Evolutionary conservation across 2,888 invertebrate genomes (phyloP).

Genomic region (Cheilosia grossa): DNA sequence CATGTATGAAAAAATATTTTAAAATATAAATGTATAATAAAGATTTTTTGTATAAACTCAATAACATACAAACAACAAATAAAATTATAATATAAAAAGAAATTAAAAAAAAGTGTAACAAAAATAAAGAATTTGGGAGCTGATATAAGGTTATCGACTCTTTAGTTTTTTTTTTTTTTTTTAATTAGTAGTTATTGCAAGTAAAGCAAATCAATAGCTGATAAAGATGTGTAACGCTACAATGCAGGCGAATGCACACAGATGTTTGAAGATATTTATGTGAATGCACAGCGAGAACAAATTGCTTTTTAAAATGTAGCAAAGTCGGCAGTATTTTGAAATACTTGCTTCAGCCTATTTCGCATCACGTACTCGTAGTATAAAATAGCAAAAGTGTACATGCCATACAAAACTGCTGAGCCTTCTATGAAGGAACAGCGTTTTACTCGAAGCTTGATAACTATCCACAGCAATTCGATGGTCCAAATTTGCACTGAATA

Average conservation of each 20-base stretch:
- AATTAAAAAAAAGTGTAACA: conserved; percentile 51
- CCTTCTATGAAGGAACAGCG: too few relatives aligned
- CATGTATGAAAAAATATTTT: conserved; percentile 40
- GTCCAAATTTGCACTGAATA: too few relatives aligned
- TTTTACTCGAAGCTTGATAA: too few relatives aligned
- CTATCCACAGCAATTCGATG: too few relatives aligned
- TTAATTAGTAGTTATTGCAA: background rate
- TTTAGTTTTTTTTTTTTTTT: background rate
- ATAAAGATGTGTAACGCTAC: too few relatives aligned
- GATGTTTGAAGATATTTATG: background rate
- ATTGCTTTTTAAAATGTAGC: background rate
- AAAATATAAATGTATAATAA: conserved; percentile 54
- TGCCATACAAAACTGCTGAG: too few relatives aligned
- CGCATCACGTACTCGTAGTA: too few relatives aligned
- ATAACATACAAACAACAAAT: conserved; percentile 69
- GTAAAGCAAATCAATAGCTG: too few relatives aligned
- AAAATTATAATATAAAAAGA: conserved; percentile 31
- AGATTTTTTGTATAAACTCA: conserved; percentile 61
- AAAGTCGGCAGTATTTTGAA: background rate
- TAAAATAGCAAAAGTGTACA: too few relatives aligned
- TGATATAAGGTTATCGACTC: conserved; percentile 5
- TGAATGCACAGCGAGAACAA: background rate
- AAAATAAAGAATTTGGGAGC: conserved; percentile 35
- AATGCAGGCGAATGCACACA: background rate
- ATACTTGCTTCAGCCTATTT: too few relatives aligned